Percentiles rank a stretch among this genome's conserved stretches.
Conservation (phyloP, 2,888 invertebrate species). For the Stenchaetothrips biformis region DNA sequence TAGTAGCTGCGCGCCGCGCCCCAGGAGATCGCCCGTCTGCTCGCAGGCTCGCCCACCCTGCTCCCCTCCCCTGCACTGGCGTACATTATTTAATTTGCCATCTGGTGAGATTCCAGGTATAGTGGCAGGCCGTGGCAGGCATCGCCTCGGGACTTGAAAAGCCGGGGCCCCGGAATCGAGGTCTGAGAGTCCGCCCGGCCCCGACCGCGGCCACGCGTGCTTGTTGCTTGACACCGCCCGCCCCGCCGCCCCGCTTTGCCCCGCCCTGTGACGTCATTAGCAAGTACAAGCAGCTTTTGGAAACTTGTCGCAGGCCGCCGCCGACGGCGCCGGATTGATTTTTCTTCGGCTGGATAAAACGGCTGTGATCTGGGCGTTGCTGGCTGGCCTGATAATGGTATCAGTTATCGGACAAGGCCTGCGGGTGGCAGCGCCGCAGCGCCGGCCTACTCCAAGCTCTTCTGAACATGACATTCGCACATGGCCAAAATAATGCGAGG, state of each 20-base stretch:
- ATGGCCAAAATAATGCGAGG: neutral
- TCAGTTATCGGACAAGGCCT: slow-evolving; percentile 4
- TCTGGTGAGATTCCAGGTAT: slow-evolving; percentile 19
- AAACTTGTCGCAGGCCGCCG: too few species aligned
- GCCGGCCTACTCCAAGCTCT: neutral
- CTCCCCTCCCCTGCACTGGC: neutral
- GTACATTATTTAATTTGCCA: slow-evolving; percentile 25
- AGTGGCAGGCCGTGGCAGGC: neutral
- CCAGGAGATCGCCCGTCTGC: neutral
- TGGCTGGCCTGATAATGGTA: neutral
- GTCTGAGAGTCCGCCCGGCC: neutral
- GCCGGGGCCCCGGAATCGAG: neutral
- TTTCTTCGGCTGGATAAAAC: neutral
- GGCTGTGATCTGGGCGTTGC: neutral
- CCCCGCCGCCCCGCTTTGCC: neutral
- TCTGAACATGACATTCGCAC: too few species aligned
- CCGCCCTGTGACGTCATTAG: neutral
- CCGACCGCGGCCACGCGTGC: neutral
- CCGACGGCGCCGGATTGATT: too few species aligned
- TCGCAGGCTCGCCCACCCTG: neutral
- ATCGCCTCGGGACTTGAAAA: neutral
- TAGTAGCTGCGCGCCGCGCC: neutral
- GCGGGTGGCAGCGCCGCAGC: neutral
- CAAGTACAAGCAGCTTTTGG: too few species aligned
- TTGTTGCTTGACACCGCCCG: neutral